Evolutionary conservation across 2,113 vertebrate genomes (phyloP).

Genomic region (Prolemur simus): DNA sequence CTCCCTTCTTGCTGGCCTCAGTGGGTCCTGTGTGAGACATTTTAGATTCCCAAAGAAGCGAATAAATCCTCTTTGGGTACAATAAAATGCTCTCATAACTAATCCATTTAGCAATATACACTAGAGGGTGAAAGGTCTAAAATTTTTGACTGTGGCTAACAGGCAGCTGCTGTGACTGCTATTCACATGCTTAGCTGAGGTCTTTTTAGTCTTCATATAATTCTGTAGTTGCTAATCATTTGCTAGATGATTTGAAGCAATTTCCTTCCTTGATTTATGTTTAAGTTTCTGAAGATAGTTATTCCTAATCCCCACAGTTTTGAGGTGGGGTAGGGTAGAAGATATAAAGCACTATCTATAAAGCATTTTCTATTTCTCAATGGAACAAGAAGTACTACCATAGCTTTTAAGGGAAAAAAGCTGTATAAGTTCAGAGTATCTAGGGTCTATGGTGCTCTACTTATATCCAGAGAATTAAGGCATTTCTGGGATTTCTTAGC

Average conservation of each 20-base stretch:
- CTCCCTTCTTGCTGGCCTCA: conserved; percentile 27
- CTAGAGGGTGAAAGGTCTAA: background rate
- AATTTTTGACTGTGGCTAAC: background rate
- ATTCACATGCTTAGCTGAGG: background rate
- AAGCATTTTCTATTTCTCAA: background rate
- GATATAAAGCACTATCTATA: background rate
- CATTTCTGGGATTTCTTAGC: conserved; percentile 79
- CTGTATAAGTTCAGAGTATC: conserved; percentile 9
- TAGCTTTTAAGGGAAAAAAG: background rate
- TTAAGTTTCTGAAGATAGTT: background rate
- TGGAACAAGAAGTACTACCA: background rate
- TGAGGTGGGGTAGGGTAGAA: background rate
- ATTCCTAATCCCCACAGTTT: background rate
- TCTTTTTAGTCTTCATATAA: conserved; percentile 14
- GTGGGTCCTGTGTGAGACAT: background rate
- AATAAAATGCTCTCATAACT: conserved; percentile 11
- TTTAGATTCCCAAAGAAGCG: conserved; percentile 34
- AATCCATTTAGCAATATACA: conserved; percentile 17
- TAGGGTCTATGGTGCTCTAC: background rate
- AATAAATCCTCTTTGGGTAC: conserved; percentile 29
- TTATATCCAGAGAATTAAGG: conserved; percentile 63
- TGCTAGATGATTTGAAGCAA: background rate
- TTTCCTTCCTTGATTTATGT: conserved; percentile 24
- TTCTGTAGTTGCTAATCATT: conserved; percentile 3
- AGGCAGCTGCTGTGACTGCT: background rate